Conservation (phyloP, 2,888 invertebrate genomes). For the Hyalella azteca region DNA sequence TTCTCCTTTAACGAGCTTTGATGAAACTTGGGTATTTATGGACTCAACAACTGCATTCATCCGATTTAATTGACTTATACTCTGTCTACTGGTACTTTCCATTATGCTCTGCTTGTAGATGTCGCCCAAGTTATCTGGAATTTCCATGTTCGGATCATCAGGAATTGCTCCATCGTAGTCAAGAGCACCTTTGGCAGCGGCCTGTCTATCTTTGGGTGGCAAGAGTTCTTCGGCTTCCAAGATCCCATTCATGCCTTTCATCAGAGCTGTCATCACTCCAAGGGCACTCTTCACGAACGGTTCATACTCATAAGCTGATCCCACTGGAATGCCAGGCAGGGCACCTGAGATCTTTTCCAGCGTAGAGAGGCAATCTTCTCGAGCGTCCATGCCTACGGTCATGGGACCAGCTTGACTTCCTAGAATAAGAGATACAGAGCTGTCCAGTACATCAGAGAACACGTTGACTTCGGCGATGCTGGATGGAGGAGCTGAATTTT, state of each 20-base stretch:
- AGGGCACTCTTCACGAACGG: conserved; percentile 32
- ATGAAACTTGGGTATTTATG: conserved; percentile 33
- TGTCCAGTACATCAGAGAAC: neutral
- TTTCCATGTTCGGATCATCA: neutral
- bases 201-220: conserved; percentile 33
- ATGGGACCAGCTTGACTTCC: neutral
- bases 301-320: conserved; percentile 28
- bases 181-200: neutral
- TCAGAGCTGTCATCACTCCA: conserved; percentile 36
- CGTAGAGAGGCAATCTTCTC: neutral
- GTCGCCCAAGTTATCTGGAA: conserved; percentile 13
- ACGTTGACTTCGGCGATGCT: neutral
- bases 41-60: conserved; percentile 42
- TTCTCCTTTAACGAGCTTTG: conserved; percentile 43
- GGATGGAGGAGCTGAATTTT: neutral
- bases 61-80: conserved; percentile 38
- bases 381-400: conserved; percentile 10
- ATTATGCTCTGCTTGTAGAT: conserved; percentile 37
- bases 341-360: neutral
- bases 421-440: neutral
- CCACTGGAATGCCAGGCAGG: neutral
- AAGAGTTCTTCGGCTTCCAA: conserved; percentile 35
- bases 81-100: conserved; percentile 38
- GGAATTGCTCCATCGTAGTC: conserved; percentile 44
- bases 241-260: conserved; percentile 42